These are phyloP conservation scores for Bombus terrestris DNA, from an alignment of 1,140 invertebrate genomes.

Conservation along the genomic window DNA sequence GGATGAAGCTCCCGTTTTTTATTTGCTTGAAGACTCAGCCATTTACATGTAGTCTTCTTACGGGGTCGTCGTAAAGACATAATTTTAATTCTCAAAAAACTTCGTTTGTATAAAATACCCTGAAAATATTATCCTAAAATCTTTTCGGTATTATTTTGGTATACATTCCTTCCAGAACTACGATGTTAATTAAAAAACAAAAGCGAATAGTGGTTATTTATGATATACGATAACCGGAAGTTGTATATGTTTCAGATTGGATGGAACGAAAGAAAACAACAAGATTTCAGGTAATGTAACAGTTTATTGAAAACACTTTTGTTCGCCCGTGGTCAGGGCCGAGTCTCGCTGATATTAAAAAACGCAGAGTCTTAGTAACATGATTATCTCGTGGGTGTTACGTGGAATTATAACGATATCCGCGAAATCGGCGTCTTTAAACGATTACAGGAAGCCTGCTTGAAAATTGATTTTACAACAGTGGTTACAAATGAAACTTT, in stretches of 20 bases:
- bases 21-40: fast-evolving
- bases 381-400: slow-evolving; percentile 80
- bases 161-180: neutral
- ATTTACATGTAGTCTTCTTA: neutral
- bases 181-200: neutral
- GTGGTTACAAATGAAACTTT: neutral
- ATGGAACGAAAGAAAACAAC: slow-evolving; percentile 6
- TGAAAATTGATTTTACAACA: neutral
- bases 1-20: neutral
- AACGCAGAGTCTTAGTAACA: slow-evolving; percentile 82
- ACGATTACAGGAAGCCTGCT: neutral
- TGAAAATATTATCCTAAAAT: neutral
- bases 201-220: neutral
- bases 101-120: too few relatives aligned
- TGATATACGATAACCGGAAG: neutral
- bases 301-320: slow-evolving; percentile 83
- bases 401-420: slow-evolving; percentile 74
- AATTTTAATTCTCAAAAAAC: neutral
- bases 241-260: neutral
- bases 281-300: slow-evolving; percentile 79
- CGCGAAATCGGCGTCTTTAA: slow-evolving; percentile 67
- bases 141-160: neutral
- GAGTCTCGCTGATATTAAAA: slow-evolving; percentile 82
- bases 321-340: slow-evolving; percentile 72
- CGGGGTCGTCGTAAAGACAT: slow-evolving; percentile 24